Conservation (phyloP, 2,888 invertebrate species). For the Onthophagus sagittarius region DNA sequence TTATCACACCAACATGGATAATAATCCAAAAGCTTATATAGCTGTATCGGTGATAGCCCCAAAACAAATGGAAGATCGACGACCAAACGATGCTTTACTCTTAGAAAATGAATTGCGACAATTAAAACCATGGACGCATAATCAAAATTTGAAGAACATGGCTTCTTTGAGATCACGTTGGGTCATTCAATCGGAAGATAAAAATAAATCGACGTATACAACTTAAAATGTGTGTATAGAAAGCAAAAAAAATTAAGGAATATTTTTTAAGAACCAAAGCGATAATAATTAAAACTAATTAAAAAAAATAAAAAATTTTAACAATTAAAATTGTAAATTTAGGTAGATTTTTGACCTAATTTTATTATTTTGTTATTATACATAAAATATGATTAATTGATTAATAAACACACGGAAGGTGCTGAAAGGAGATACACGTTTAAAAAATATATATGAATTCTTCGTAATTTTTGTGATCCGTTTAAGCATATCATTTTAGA, state of each 20-base stretch:
- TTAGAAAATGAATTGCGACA: slow-evolving; percentile 45
- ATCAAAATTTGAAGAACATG: slow-evolving; percentile 43
- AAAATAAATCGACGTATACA: slow-evolving; percentile 17
- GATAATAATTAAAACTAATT: background rate
- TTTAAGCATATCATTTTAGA: background rate
- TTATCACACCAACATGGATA: slow-evolving; percentile 37
- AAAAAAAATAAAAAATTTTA: background rate
- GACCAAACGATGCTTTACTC: slow-evolving; percentile 35
- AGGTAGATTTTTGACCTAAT: background rate
- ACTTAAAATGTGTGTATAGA: slow-evolving; percentile 24
- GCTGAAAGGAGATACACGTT: too few species aligned
- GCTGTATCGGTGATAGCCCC: slow-evolving; percentile 48
- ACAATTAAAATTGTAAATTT: background rate
- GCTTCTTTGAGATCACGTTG: slow-evolving; percentile 41
- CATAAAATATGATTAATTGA: too few species aligned
- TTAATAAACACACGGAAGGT: too few species aligned
- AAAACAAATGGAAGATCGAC: slow-evolving; percentile 34
- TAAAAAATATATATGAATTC: too few species aligned
- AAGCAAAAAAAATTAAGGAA: slow-evolving; percentile 12
- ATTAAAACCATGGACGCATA: slow-evolving; percentile 46
- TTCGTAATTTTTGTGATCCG: background rate
- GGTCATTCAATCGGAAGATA: slow-evolving; percentile 36
- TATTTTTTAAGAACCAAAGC: slow-evolving; percentile 2
- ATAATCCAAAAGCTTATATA: slow-evolving; percentile 47
- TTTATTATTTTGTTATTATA: too few species aligned